Base-by-base conservation (phyloP, 2,888 invertebrate genomes). In the Glomeris marginata region DNA sequence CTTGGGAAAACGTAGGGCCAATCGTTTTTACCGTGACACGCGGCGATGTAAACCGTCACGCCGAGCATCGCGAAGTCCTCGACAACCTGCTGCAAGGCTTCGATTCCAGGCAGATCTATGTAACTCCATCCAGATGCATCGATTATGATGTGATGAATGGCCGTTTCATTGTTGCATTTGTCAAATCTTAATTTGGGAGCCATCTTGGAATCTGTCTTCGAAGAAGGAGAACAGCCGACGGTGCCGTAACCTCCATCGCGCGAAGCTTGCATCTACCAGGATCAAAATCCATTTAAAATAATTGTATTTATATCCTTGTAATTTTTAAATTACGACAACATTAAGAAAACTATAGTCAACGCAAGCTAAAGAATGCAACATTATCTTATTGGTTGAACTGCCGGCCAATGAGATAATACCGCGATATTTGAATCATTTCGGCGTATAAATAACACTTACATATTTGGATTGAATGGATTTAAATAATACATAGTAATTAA, bases 71-170 rank as follows among this genome's bases (percentile, higher is more conserved):
- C 35, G 37, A 35, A 44, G 15, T 49, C 49, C 13, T 49, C 38
- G 15, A 49, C 15, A 1, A 49, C 44, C 43, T 5, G 4, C 28
- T 28, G 28, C 5, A 49, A 33, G 4, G 37, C 44, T 18, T 49
- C 49, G 13, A 49, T 49, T 20, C 49, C 49, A 16, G 49, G 49
- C 16, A 49, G 16, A 13, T 49, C 49, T 1, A 49, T 49, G 18
- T 49, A 49, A 44, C 49, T 49, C 49, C 49, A 49, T 1, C 36
- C 44, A 10, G 49, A 49, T 33, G 49, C 49, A 49, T 49, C 49
- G 18, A 49, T 44, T 10, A 49, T 49, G n/a, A 49, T 44, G 37
- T 49, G 49, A 18, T 49, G 49, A 3, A 28, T 28, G 28, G 28
- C 28, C 3, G 28, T 28, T 28, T 5, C 28, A 28, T 28, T 28